These are phyloP conservation scores for Caerostris darwini DNA, from an alignment of 1,140 invertebrate genomes.

Conservation along the genomic window DNA sequence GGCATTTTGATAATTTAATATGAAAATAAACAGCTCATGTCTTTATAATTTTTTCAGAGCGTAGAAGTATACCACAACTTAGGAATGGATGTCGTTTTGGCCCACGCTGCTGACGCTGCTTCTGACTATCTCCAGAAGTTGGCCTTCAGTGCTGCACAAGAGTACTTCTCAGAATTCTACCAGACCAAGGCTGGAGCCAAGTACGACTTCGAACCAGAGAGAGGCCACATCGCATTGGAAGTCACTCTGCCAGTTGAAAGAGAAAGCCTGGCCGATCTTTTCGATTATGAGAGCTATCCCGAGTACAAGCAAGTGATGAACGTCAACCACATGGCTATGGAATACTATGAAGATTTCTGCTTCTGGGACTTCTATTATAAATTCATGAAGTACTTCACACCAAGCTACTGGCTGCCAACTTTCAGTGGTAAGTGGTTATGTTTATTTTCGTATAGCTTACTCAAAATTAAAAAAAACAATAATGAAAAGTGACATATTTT, in stretches of 20 bases:
- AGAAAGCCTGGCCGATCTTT: conserved; percentile 52
- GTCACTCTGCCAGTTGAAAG: conserved; percentile 45
- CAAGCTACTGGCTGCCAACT: conserved; percentile 64
- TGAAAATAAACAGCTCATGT: not conserved
- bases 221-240: conserved; percentile 63
- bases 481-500: not conserved
- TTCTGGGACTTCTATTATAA: conserved; percentile 78
- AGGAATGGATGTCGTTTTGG: conserved; percentile 48
- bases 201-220: conserved; percentile 62
- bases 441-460: conserved; percentile 77
- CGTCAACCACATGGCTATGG: conserved; percentile 13
- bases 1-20: not conserved
- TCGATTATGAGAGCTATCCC: conserved; percentile 70
- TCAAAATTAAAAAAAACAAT: not conserved
- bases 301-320: conserved; percentile 67
- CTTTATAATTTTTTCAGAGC: conserved; percentile 13
- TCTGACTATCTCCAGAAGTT: conserved; percentile 36
- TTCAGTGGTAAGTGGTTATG: conserved; percentile 58
- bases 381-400: conserved; percentile 61
- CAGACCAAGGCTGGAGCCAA: conserved; percentile 53
- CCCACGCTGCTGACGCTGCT: not conserved
- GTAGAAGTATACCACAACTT: conserved; percentile 62
- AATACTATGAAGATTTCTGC: conserved; percentile 77
- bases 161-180: conserved; percentile 65
- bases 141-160: conserved; percentile 36